Evolutionary conservation across 2,113 vertebrate genomes (phyloP), one percentile per base, ranked within the genome.

Genomic region (Solea solea): DNA sequence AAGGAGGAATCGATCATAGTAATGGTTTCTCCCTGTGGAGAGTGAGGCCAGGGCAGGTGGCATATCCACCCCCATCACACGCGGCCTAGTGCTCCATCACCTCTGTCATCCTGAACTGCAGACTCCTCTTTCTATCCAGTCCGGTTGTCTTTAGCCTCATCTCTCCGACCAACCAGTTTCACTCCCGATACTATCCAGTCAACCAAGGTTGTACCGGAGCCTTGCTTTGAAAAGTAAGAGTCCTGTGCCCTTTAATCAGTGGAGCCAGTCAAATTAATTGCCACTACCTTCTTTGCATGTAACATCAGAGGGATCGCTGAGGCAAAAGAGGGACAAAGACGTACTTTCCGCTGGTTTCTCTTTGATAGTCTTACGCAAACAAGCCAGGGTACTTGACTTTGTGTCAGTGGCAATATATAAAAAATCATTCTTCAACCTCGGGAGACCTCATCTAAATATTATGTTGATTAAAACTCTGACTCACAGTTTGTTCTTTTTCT

Each of bases 21-120:
- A 78, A 87, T 87, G 84, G 41, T 58, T 81, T 76, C 16, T 64
- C 64, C 70, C 49, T 48, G 63, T 63, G 78, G 76, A 75, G 64
- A 84, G 51, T 73, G 45, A 72, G 77, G 64, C 78, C 49, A 8
- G 57, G 67, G 77, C 78, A 82, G 85, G 78, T 78, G 85, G 89
- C 86, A 81, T 45, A 64, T 83, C 66, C 77, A 46, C 66, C 69
- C 71, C 75, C 74, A 71, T 83, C 80, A 79, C 68, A 78, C 57
- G n/a, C 68, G 54, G 68, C 77, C 45, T 64, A 80, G 62, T 78
- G 58, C 83, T 89, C 80, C 73, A 83, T 90, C 88, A 89, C 79
- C 71, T 59, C 64, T 72, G 81, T 81, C 82, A 77, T 65, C 62
- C 52, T n/a, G 40, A 62, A 61, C 66, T 14, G 70, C 80, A 70